These are phyloP conservation scores for Eretmocerus hayati DNA, from an alignment of 2,888 invertebrate genomes.

Conservation along the genomic window DNA sequence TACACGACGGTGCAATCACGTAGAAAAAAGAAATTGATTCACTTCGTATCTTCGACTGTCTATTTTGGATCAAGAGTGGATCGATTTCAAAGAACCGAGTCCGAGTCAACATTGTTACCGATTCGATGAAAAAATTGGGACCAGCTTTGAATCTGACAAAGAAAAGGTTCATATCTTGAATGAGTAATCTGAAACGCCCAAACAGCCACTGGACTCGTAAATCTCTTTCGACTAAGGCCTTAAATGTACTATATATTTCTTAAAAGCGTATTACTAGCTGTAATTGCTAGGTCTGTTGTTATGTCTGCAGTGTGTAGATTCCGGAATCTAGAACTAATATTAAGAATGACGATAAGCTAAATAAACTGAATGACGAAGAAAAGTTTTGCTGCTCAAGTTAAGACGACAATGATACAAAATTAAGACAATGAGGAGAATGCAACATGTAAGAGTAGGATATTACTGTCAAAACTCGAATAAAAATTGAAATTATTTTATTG, in stretches of 20 bases:
- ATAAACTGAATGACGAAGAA: conserved; percentile 4
- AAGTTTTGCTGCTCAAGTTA: too few species aligned
- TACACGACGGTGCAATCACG: too few species aligned
- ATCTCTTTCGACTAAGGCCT: conserved; percentile 23
- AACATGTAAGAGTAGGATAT: conserved; percentile 12
- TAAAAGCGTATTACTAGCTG: conserved; percentile 14
- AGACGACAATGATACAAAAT: too few species aligned
- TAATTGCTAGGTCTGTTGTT: conserved; percentile 13
- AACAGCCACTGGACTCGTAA: conserved; percentile 13
- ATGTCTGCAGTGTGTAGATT: conserved; percentile 12
- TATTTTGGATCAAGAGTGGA: too few species aligned
- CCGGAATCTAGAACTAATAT: conserved; percentile 7
- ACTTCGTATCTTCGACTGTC: too few species aligned
- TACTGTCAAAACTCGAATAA: conserved; percentile 20
- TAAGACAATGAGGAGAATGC: too few species aligned
- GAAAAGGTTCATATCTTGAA: conserved; percentile 6
- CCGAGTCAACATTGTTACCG: background rate
- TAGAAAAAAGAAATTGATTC: too few species aligned
- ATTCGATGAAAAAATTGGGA: conserved; percentile 13
- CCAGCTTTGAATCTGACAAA: conserved; percentile 13
- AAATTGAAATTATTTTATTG: conserved; percentile 23
- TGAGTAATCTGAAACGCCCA: background rate
- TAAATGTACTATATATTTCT: conserved; percentile 22
- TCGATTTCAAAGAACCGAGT: too few species aligned
- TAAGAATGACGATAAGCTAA: background rate